A percentile compares a stretch with the other conserved stretches of the same genome.
Conservation (phyloP, 2,113 vertebrate species). For the Sminthopsis crassicaudata region DNA sequence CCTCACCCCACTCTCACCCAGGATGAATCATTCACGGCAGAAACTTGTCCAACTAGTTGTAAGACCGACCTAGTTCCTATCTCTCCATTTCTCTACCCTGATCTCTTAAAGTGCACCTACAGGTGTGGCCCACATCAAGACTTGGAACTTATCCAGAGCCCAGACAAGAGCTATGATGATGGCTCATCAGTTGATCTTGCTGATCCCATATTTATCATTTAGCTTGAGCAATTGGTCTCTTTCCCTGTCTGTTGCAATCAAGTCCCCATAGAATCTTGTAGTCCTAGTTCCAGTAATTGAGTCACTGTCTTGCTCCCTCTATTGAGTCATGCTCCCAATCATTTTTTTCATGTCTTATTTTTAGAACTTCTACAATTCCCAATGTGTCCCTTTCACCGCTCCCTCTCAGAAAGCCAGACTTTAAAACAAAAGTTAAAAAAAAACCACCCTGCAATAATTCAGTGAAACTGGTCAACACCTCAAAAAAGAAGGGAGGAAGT, state of each 20-base stretch:
- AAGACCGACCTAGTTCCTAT: not conserved
- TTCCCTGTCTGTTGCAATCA: not conserved
- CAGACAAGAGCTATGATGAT: not conserved
- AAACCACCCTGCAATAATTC: no score
- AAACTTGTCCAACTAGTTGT: not conserved
- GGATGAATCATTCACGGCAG: not conserved
- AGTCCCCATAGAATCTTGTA: not conserved
- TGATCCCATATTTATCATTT: not conserved
- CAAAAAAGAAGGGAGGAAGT: not conserved
- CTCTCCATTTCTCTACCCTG: not conserved
- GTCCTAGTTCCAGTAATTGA: not conserved
- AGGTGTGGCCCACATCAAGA: not conserved
- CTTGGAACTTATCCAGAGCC: not conserved
- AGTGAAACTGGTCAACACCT: not conserved
- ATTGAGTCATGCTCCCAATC: not conserved
- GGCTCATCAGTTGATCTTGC: not conserved
- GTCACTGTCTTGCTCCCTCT: not conserved
- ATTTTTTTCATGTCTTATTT: not conserved
- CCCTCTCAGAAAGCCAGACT: not conserved
- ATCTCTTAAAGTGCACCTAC: not conserved
- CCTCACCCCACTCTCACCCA: not conserved
- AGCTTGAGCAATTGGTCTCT: not conserved
- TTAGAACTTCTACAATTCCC: not conserved
- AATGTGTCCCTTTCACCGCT: not conserved
- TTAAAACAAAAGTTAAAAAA: not conserved